Conservation (phyloP, 2,113 vertebrate species). For the Gracilinanus agilis region DNA sequence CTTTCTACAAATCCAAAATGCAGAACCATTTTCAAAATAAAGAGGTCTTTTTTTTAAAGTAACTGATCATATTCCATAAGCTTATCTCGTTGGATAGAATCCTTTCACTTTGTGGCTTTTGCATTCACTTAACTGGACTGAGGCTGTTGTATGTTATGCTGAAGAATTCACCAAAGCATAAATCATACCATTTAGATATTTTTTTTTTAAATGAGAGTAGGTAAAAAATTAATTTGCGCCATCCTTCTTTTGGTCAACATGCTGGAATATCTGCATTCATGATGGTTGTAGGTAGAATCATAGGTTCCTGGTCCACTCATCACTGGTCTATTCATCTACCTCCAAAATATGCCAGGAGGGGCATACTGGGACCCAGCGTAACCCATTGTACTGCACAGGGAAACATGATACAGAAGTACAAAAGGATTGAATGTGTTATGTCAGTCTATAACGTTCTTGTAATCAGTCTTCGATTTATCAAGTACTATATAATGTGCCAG, state of each 20-base stretch:
- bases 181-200: constrained; percentile 99
- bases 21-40: constrained; percentile 84
- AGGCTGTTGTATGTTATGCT: constrained; percentile 78
- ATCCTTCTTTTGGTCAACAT: constrained; percentile 99
- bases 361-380: constrained; percentile 96
- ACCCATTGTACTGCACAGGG: constrained; percentile 98
- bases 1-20: constrained; percentile 87
- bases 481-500: constrained; percentile 94
- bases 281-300: constrained; percentile 94
- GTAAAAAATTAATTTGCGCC: constrained; percentile 99
- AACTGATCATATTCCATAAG: constrained; percentile 77
- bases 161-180: constrained; percentile 99
- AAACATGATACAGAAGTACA: constrained; percentile 99
- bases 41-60: constrained; percentile 77
- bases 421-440: constrained; percentile 99
- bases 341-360: constrained; percentile 98
- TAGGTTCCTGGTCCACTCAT: constrained; percentile 98
- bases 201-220: constrained; percentile 94
- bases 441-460: constrained; percentile 99
- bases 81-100: constrained; percentile 81
- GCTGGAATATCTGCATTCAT: constrained; percentile 99
- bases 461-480: constrained; percentile 99
- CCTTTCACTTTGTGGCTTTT: constrained; percentile 82
- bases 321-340: constrained; percentile 97
- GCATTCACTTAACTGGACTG: constrained; percentile 87